These are phyloP conservation scores for Penaeus chinensis DNA, from an alignment of 1,140 invertebrate species.

Conservation along the genomic window DNA sequence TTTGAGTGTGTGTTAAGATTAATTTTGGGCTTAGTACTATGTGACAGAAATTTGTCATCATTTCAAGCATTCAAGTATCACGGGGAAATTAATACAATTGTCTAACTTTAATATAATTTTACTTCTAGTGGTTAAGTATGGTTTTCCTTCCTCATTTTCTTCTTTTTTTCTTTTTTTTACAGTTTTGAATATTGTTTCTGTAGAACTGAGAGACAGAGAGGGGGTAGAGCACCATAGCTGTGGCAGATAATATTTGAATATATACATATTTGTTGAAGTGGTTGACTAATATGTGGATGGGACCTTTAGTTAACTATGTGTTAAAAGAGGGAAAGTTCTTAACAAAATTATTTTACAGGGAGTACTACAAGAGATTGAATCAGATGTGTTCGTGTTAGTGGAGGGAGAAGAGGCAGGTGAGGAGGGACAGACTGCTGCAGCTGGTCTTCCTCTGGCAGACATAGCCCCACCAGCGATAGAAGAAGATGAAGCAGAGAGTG, in stretches of 20 bases:
- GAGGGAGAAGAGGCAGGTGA: slow-evolving; percentile 75
- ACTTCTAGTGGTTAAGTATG: neutral
- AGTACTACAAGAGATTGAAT: slow-evolving; percentile 79
- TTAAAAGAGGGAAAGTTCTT: neutral
- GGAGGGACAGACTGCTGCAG: slow-evolving; percentile 64
- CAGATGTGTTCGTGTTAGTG: slow-evolving; percentile 82
- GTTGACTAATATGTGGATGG: too few species aligned
- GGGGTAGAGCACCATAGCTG: too few species aligned
- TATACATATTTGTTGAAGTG: too few species aligned
- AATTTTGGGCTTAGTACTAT: neutral
- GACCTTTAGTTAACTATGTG: neutral
- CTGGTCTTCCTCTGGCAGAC: slow-evolving; percentile 66
- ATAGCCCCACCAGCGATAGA: slow-evolving; percentile 74
- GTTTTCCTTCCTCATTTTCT: neutral
- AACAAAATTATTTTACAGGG: slow-evolving; percentile 69
- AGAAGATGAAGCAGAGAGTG: slow-evolving; percentile 92
- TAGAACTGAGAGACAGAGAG: too few species aligned
- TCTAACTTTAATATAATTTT: too few species aligned
- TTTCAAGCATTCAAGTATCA: too few species aligned
- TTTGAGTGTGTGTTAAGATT: neutral
- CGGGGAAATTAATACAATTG: too few species aligned
- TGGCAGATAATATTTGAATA: too few species aligned
- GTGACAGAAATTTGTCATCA: too few species aligned
- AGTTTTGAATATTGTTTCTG: neutral
- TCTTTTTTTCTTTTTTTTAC: neutral